Evolutionary conservation across 2,888 invertebrate species (phyloP), one percentile per base, ranked within the genome.

Genomic region (Tryphoninae sp.): DNA sequence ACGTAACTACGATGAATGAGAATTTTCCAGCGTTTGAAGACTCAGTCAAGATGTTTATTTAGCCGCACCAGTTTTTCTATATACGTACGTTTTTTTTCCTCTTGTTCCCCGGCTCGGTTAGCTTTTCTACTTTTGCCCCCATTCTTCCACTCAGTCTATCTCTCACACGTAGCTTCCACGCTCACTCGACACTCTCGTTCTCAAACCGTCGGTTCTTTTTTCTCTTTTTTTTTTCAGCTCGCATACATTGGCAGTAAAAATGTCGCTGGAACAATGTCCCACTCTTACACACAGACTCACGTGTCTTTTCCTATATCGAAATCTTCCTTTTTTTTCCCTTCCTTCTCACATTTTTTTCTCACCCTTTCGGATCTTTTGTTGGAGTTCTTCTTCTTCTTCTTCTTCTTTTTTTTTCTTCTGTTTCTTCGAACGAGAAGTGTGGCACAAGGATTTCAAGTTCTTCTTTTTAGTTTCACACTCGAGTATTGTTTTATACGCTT

Each of bases 21-120:
- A 81, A 85, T 89, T 88, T 88, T 87, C 86, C 86, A 86, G 74
- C 86, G 84, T 87, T 89, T 87, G 85, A 84, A 84, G 84, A 86
- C 78, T 72, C 71, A 78, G 81, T 75, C 81, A 78, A 80, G 80
- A 83, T 82, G 76, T 83, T 83, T 80, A 78, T 76, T 84, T 82
- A 82, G 68, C 64, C 64, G 51, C 74, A 73, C 67, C 55, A 49
- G 45, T 51, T 51, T 62, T 33, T 58, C 58, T n/a, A 40, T 33
- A 55, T 19, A 65, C 22, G 6, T 23, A 22, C 23, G 7, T 23
- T n/a, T 67, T 16, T 51, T 45, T 45, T 42, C 11, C 67, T 16
- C 67, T 67, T 59, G 49, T 68, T 61, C 22, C 51, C 8, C 74
- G 58, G 75, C 49, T 61, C 33, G 16, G 22, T 76, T 59, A 65